A percentile compares a stretch with the other conserved stretches of the same genome.
phyloP scores from a whole-genome alignment of 1,140 invertebrate species.

The Hestina assimilis region DNA sequence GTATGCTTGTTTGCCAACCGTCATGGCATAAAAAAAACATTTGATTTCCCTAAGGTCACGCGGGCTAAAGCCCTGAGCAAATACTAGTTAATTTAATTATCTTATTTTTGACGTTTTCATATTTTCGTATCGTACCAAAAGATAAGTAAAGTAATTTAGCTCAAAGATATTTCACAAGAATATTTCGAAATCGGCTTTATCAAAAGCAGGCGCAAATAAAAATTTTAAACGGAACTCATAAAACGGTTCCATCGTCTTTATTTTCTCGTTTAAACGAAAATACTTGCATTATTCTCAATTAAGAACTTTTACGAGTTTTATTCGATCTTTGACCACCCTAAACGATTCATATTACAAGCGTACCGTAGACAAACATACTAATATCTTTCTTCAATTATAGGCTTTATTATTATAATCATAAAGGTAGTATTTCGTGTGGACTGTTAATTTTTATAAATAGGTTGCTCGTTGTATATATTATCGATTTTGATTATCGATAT shows the following conservation, averaged over 20 bases:
- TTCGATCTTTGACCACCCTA: not conserved
- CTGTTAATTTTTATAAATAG: not conserved
- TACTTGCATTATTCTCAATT: constrained; percentile 8
- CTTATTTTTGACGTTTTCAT: too few relatives aligned
- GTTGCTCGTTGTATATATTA: not conserved
- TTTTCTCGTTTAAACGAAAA: not conserved
- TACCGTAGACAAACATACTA: not conserved
- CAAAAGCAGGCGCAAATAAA: not conserved
- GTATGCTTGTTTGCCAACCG: too few relatives aligned
- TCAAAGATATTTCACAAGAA: too few relatives aligned
- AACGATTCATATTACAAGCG: not conserved
- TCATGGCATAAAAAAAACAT: too few relatives aligned
- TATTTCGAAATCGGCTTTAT: not conserved
- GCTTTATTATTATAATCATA: not conserved
- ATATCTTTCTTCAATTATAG: not conserved
- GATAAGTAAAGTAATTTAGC: too few relatives aligned
- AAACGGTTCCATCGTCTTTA: not conserved
- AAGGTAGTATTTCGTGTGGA: not conserved
- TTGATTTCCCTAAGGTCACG: too few relatives aligned
- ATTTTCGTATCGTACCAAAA: too few relatives aligned
- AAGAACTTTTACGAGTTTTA: constrained; percentile 11
- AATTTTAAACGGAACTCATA: not conserved
- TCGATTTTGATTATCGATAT: not conserved
- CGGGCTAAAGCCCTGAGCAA: too few relatives aligned
- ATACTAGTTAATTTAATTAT: too few relatives aligned